Percentiles rank a stretch among this genome's conserved stretches.
Evolutionary conservation across 2,113 vertebrate genomes (phyloP).

Genomic region (Grantiella picta): DNA sequence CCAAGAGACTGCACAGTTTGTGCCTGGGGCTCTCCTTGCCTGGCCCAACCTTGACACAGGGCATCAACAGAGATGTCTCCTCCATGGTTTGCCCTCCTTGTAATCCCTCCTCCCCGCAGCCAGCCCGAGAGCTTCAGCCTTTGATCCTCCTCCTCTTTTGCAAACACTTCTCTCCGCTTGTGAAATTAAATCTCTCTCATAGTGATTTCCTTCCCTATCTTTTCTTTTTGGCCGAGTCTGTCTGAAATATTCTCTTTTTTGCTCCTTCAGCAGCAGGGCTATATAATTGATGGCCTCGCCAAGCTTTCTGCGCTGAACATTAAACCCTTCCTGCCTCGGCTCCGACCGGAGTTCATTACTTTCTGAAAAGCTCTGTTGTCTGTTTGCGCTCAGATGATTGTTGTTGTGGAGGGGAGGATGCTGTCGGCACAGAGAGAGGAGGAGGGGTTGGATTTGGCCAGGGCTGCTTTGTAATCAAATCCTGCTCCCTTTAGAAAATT

Average conservation of each 20-base stretch:
- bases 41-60: not conserved
- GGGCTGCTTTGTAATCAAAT: conserved; percentile 39
- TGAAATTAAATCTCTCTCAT: conserved; percentile 58
- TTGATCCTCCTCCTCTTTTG: conserved; percentile 35
- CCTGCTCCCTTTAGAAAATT: conserved; percentile 8
- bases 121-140: not conserved
- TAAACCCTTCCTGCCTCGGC: conserved; percentile 71
- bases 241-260: conserved; percentile 59
- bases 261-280: conserved; percentile 59
- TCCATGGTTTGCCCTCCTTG: not conserved
- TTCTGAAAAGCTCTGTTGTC: conserved; percentile 72
- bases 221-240: conserved; percentile 51
- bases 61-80: conserved; percentile 8
- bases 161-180: conserved; percentile 15
- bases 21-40: not conserved
- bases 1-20: rapidly evolving
- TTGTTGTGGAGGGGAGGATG: conserved; percentile 65
- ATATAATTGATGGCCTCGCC: conserved; percentile 73
- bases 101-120: not conserved
- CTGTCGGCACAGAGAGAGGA: conserved; percentile 47
- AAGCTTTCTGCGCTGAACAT: conserved; percentile 40
- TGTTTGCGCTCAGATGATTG: conserved; percentile 74
- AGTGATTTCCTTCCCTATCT: conserved; percentile 62
- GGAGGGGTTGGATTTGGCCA: conserved; percentile 30
- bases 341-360: conserved; percentile 74